Evolutionary conservation across 2,888 invertebrate genomes (phyloP).

Genomic region (Spisula subtruncata): DNA sequence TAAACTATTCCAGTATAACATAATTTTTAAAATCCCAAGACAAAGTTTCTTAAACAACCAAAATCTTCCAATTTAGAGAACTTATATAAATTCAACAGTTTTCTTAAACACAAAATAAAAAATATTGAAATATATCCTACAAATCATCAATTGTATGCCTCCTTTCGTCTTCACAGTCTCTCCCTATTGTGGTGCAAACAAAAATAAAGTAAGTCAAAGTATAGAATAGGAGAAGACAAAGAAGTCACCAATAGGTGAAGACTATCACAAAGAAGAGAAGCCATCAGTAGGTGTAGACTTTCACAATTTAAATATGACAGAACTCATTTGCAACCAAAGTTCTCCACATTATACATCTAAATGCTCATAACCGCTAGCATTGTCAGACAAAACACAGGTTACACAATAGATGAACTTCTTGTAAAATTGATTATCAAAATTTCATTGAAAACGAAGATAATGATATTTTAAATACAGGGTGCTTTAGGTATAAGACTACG

Average conservation of each 20-base stretch:
- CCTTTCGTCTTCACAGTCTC: no score
- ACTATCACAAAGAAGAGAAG: not conserved
- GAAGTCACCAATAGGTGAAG: not conserved
- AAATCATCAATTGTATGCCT: no score
- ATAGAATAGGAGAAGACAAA: no score
- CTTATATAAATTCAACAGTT: no score
- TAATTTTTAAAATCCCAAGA: no score
- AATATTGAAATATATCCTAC: no score
- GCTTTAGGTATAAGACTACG: not conserved
- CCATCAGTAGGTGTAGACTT: slow-evolving; percentile 18
- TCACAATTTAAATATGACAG: slow-evolving; percentile 15
- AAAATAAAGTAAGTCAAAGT: no score
- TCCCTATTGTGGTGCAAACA: no score
- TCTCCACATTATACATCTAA: not conserved
- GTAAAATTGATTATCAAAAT: slow-evolving; percentile 11
- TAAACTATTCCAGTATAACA: no score
- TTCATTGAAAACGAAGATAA: slow-evolving; percentile 18
- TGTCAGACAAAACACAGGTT: not conserved
- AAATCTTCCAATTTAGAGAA: no score
- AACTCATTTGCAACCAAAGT: not conserved
- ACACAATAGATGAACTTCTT: slow-evolving; percentile 8
- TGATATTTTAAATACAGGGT: not conserved
- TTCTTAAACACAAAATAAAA: no score
- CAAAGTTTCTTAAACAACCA: no score
- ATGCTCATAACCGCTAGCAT: not conserved